These are phyloP conservation scores for Pachycephus smyrnensis DNA, from an alignment of 2,888 invertebrate genomes.

Conservation along the genomic window DNA sequence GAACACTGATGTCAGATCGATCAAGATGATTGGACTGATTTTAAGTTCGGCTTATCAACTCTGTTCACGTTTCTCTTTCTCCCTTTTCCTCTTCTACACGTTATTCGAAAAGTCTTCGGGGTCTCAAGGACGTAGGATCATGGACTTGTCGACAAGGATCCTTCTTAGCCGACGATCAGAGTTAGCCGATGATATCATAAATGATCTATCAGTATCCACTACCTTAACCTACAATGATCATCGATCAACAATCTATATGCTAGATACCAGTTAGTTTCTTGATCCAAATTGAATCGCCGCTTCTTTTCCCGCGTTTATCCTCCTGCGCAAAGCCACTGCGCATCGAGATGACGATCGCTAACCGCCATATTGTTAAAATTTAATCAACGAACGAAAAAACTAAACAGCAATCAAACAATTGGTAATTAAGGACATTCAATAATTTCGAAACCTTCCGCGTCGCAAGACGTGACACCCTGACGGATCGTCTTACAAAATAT, in stretches of 20 bases:
- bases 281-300: neutral
- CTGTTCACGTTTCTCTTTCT: neutral
- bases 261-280: neutral
- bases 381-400: neutral
- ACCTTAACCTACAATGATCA: neutral
- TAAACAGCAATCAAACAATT: neutral
- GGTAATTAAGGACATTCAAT: neutral
- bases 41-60: neutral
- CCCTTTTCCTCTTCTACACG: neutral
- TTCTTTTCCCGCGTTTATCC: too few species aligned
- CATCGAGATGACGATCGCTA: neutral
- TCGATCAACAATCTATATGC: neutral
- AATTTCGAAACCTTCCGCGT: neutral
- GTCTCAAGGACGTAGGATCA: neutral
- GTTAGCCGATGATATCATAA: conserved; percentile 1
- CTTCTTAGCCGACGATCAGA: conserved; percentile 13
- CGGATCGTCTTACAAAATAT: neutral
- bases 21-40: neutral
- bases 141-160: neutral
- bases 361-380: neutral
- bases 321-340: neutral
- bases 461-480: neutral
- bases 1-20: neutral
- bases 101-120: neutral
- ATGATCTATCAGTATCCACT: neutral